Conservation (phyloP, 2,888 invertebrate species). For the Acleris sparsana region DNA sequence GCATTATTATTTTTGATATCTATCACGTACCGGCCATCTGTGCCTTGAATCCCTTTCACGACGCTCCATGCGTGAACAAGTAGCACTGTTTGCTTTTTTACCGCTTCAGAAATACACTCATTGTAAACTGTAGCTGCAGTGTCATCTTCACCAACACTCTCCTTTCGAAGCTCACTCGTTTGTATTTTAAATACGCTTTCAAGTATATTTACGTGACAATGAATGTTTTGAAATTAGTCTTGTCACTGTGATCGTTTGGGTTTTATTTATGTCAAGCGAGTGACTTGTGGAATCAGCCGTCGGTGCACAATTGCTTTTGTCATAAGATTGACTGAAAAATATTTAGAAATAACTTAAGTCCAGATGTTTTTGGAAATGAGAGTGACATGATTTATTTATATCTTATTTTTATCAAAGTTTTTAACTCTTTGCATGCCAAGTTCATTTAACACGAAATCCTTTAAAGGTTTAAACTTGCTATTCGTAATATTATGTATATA, state of each 20-base stretch:
- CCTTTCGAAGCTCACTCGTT: conserved; percentile 44
- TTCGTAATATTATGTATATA: too few species aligned
- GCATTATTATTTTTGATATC: conserved; percentile 42
- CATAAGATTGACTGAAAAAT: conserved; percentile 22
- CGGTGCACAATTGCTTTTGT: conserved; percentile 36
- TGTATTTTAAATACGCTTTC: conserved; percentile 53
- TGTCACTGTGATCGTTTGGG: conserved; percentile 51
- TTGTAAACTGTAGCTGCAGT: conserved; percentile 21
- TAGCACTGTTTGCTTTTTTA: conserved; percentile 37
- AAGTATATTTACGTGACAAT: conserved; percentile 56
- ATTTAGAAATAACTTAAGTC: conserved; percentile 7
- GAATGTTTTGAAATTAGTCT: conserved; percentile 50
- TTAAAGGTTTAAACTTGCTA: too few species aligned
- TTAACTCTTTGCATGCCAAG: too few species aligned
- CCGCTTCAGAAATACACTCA: conserved; percentile 21
- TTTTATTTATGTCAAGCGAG: conserved; percentile 45
- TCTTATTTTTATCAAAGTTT: too few species aligned
- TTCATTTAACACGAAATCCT: too few species aligned
- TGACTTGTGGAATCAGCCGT: conserved; percentile 54
- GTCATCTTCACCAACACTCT: conserved; percentile 41
- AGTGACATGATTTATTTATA: neutral
- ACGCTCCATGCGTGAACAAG: conserved; percentile 43
- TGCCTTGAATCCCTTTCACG: conserved; percentile 38
- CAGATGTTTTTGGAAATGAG: neutral
- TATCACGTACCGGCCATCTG: conserved; percentile 44